Evolutionary conservation across 2,113 vertebrate genomes (phyloP), one percentile per base, ranked within the genome.

Genomic region (Pseudopipra pipra): DNA sequence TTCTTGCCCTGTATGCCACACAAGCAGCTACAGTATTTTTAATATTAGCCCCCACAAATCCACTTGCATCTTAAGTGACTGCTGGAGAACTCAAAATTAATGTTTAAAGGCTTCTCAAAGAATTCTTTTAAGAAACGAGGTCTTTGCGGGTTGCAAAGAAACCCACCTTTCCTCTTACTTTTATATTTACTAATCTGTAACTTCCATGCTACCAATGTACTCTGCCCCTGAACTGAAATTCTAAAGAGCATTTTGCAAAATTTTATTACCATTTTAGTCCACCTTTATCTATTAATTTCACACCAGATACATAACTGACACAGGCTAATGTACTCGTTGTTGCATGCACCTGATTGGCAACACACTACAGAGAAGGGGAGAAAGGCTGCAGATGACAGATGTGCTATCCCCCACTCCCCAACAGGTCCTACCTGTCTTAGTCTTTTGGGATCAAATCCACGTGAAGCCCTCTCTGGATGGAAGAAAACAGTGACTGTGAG

Each of bases 321-420:
- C 0, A 0, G 56, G 43, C 14, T 43, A 12, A 44, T 0, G 10
- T 2, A 22, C 54, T 55, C 12, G 6, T 55, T 11, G 8, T 3
- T 1, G 1, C 39, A 14, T 2, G 6, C 31, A 12, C 27, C 41
- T 46, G 19, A 28, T 17, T 19, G 17, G 30, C 56, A 19, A 18
- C 44, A 6, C 22, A 1, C 27, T 5, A 15, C 0, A 4, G 19
- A 52, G 58, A 58, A 72, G 17, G 19, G 8, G 16, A 9, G 5
- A 21, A 28, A 18, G 41, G 78, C 20, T 41, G 76, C 37, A 46
- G 65, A 3, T 8, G 9, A 51, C 21, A 65, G 85, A 19, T 0
- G 1, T 14, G 61, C 44, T 13, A 17, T 2, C 22, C 61, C 49
- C 61, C 49, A 33, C 3, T 28, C 33, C n/a, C 33, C 37, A 39